Base-by-base conservation (phyloP, 2,113 vertebrate species). In the Brienomyrus brachyistius region DNA sequence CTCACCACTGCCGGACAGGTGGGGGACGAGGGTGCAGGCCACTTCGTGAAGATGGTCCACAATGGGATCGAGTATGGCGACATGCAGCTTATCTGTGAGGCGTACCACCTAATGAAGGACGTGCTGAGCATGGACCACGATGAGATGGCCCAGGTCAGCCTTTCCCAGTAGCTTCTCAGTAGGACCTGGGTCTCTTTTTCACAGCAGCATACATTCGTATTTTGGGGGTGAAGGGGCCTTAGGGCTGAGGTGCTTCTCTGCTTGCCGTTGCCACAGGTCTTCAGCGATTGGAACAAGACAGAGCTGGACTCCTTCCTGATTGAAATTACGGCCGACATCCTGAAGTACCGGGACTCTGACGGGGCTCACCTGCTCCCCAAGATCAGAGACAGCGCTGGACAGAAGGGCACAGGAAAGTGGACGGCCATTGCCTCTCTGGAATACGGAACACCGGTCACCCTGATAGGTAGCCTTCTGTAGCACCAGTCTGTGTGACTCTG, bases 21-120 rank as follows among this genome's bases (percentile, higher is more conserved):
- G 19, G 99, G 99, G 27, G 98, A 99, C 0, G 98, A 99, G 91
- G 98, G 98, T 0, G 96, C 98, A 0, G 98, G 98, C 0, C 98
- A 99, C 93, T 99, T 98, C 82, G 98, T 99, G 91, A 99, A 99
- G 96, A 99, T 99, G 98, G 98, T 99, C 70, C 98, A 99, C 92
- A 99, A 99, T 0, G 98, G 98, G n/a, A 99, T 99, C 0, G 98
- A 99, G 92, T 99, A 99, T 0, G 98, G 98, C 0, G 98, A 99
- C 94, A 99, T 99, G 99, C 99, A 99, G 96, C 95, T 99, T 80
- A 99, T 99, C 93, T 99, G 98, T 27, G 99, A 99, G 93, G 99
- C 98, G 3, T 99, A 99, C 92, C 99, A 99, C 92, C 94, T 99
- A 91, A 99, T 99, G 99, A 99, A 97, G n/a, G 98, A 99, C 0